Evolutionary conservation across 2,888 invertebrate species (phyloP), one percentile per base, ranked within the genome.

Genomic region (Megastigmus dorsalis): DNA sequence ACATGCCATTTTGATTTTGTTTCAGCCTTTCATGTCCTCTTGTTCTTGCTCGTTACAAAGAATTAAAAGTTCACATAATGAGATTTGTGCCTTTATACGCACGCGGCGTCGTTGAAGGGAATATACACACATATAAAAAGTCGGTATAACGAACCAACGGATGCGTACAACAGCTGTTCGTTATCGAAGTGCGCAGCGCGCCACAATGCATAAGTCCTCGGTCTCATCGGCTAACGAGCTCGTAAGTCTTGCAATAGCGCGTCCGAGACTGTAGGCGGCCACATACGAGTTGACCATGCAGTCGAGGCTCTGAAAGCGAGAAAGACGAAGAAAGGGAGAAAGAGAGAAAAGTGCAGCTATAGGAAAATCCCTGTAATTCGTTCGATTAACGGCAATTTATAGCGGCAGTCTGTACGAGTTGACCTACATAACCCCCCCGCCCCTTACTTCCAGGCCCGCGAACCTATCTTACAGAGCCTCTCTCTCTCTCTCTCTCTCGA

Each of bases 381-480:
- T 77, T 74, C 76, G 76, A 76, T 77, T 77, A 77, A 74, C 57
- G 73, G 50, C 71, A 72, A 77, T 76, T 76, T 74, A 77, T 77
- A 76, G 76, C 68, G 10, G 48, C 55, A 62, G 75, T 71, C 67
- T 69, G 54, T 57, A 62, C 52, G 48, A 57, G 60, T 26, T 76
- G 77, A 71, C 77, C 78, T 75, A 76, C 63, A 77, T 74, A 62
- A 26, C 20, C 38, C 52, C 30, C 20, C 38, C 52, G 43, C 69
- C 57, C 54, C 45, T 63, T 69, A 36, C 43, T 63, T 69, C 48
- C 43, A n/a, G n/a, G 30, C 45, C 33, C 10, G 7, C 45, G 15
- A 59, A 45, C 71, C 69, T 55, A 72, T 73, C 67, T 70, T 66
- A 62, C 69, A 26, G 48, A 23, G 20, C n/a, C 62, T 71, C 59